Conservation (phyloP, 2,888 invertebrate genomes). For the Allacma fusca region DNA sequence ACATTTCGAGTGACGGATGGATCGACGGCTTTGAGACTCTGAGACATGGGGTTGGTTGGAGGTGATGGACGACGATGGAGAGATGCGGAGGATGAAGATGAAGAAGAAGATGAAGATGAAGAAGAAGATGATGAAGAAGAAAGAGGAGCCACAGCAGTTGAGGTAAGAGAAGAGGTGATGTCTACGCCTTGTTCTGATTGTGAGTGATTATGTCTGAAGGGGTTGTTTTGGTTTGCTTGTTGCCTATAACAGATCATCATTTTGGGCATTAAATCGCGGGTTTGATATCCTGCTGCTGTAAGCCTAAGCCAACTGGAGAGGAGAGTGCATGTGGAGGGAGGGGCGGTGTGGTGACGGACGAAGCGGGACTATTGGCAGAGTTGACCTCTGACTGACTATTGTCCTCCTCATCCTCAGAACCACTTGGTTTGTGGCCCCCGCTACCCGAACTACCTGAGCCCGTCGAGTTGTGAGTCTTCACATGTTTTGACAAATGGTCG, state of each 20-base stretch:
- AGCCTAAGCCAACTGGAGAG: slow-evolving; percentile 65
- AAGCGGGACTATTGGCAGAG: slow-evolving; percentile 62
- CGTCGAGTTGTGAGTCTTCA: slow-evolving; percentile 65
- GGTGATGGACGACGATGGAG: too few species aligned
- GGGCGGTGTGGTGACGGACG: slow-evolving; percentile 65
- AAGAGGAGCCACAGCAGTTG: too few species aligned
- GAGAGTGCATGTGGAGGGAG: slow-evolving; percentile 69
- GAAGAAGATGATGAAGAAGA: too few species aligned
- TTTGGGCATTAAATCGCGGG: slow-evolving; percentile 49
- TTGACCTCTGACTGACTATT: slow-evolving; percentile 72
- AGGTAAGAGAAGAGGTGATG: background rate
- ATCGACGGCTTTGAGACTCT: too few species aligned
- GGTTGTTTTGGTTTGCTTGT: slow-evolving; percentile 35
- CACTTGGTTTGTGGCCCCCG: slow-evolving; percentile 69
- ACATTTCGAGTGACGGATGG: too few species aligned
- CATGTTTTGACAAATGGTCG: slow-evolving; percentile 69
- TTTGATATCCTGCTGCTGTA: slow-evolving; percentile 58
- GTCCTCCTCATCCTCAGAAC: slow-evolving; percentile 89
- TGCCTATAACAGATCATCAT: slow-evolving; percentile 34
- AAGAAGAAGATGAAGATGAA: too few species aligned
- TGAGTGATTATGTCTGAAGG: slow-evolving; percentile 31
- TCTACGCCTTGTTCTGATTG: too few species aligned
- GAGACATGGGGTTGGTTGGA: too few species aligned
- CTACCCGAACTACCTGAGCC: slow-evolving; percentile 32
- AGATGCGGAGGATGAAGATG: too few species aligned